Base-by-base conservation (phyloP, 2,888 invertebrate genomes). In the Merodon equestris region DNA sequence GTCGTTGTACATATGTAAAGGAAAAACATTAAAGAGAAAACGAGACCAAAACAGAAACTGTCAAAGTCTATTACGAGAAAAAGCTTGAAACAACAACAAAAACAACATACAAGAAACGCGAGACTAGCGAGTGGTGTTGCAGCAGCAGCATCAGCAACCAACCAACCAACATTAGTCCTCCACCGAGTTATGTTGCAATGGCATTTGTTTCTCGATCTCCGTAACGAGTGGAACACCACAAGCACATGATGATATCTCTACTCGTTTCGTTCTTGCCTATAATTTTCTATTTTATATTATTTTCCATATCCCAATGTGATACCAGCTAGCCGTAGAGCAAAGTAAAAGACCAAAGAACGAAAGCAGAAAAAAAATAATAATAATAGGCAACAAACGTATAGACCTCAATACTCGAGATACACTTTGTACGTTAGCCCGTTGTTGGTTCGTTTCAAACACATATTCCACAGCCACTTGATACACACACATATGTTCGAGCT, bases 31-130 rank as follows among this genome's bases (percentile, higher is more conserved):
- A 47, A 70, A 79, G 79, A 79, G 79, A 79, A 79, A 79, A 79
- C 64, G 64, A 68, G 64, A 79, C 74, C 68, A 68, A 74, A 68
- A 74, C 79, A 74, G 64, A 74, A 79, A 79, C 58, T 74, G 66
- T 73, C 73, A 72, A 77, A 68, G 74, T 74, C 57, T 61, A 77
- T 77, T 79, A 79, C 68, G 74, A 77, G 63, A 70, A 79, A 27
- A 79, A 74, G 77, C 58, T 79, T 74, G n/a, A n/a, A n/a, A n/a
- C n/a, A n/a, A n/a, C n/a, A n/a, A n/a, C 34, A 74, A 64, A 64
- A 48, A 48, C 53, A 63, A 48, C 27, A 18, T 18, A 27, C 14
- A 61, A 67, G 56, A 72, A 53, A 66, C 38, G 12, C 36, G n/a
- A 57, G 40, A 57, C 36, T 27, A 7, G 27, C 27, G 27, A 27